Evolutionary conservation across 2,888 invertebrate genomes (phyloP), one percentile per base, ranked within the genome.

Genomic region (Limulus polyphemus): DNA sequence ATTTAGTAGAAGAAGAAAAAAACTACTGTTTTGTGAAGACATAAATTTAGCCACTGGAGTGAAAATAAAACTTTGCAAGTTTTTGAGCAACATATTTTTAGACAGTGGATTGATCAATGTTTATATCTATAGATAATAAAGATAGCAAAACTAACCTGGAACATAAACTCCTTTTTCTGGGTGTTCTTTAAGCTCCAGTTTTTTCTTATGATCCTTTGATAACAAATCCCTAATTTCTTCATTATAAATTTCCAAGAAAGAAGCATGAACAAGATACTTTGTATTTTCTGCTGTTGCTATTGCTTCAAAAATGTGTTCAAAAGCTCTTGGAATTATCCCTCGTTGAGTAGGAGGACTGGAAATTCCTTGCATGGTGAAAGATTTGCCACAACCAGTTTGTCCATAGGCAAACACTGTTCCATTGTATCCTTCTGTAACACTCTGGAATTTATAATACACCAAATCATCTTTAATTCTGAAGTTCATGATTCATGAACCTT

Each of bases 391-490:
- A 0, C 92, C 91, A 0, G 91, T 92, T 78, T 92, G 92, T 0
- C 92, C 92, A 74, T 93, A 93, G 0, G 92, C 92, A 76, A 93
- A 92, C 59, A 93, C 89, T 0, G 92, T 92, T 16, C 89, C 88
- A 78, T 92, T 93, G 79, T 92, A 92, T 1, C 92, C 92, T 73
- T 92, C 91, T 61, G 91, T 80, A 1, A 90, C 89, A 64, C 89
- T 89, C 81, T 86, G 76, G 14, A 72, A 69, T 17, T 60, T n/a
- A 50, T n/a, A n/a, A 50, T 9, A n/a, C 51, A n/a, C 10, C 56
- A 50, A 50, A 14, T n/a, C 3, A 51, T 7, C 9, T 51, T 51
- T 51, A 3, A 51, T n/a, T 17, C 13, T 3, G 2, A n/a, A 14
- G 4, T 14, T 51, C 9, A 51, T 3, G 2, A n/a, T 51, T n/a